These are phyloP conservation scores for Scomber japonicus DNA, from an alignment of 2,113 vertebrate genomes.

Conservation along the genomic window DNA sequence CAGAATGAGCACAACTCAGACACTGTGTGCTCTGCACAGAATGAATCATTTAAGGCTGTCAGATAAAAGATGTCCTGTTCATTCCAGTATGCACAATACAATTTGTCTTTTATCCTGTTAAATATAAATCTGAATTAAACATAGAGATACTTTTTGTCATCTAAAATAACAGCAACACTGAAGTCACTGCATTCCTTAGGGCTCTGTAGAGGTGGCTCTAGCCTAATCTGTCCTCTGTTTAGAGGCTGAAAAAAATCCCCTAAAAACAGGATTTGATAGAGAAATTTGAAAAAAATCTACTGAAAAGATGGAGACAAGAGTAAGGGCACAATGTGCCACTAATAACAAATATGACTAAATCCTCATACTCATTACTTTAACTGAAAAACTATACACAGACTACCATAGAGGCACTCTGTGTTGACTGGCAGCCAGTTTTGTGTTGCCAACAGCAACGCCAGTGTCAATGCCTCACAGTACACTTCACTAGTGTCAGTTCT, in stretches of 20 bases:
- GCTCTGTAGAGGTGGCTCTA: not conserved
- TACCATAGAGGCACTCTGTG: not conserved
- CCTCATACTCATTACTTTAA: not conserved
- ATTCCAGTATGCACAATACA: slow-evolving; percentile 9
- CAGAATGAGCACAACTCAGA: slow-evolving; percentile 33
- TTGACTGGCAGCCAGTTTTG: slow-evolving; percentile 47
- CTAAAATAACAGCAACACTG: slow-evolving; percentile 13
- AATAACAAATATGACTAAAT: slow-evolving; percentile 9
- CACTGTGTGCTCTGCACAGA: not conserved
- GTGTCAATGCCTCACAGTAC: slow-evolving; percentile 10
- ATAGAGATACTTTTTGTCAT: not conserved
- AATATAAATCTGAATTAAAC: slow-evolving; percentile 23
- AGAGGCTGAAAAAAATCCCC: too few species aligned
- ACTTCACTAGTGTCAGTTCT: slow-evolving; percentile 26
- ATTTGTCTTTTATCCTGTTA: not conserved
- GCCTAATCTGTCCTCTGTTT: not conserved
- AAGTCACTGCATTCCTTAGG: not conserved
- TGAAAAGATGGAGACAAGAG: slow-evolving; percentile 9
- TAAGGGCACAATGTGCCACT: not conserved
- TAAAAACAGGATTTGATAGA: not conserved
- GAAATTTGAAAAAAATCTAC: not conserved
- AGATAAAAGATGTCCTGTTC: slow-evolving; percentile 36
- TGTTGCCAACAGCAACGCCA: slow-evolving; percentile 27
- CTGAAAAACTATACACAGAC: slow-evolving; percentile 2
- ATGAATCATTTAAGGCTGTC: slow-evolving; percentile 9